These are phyloP conservation scores for Exocentrus adspersus DNA, from an alignment of 2,888 invertebrate genomes.

Conservation along the genomic window DNA sequence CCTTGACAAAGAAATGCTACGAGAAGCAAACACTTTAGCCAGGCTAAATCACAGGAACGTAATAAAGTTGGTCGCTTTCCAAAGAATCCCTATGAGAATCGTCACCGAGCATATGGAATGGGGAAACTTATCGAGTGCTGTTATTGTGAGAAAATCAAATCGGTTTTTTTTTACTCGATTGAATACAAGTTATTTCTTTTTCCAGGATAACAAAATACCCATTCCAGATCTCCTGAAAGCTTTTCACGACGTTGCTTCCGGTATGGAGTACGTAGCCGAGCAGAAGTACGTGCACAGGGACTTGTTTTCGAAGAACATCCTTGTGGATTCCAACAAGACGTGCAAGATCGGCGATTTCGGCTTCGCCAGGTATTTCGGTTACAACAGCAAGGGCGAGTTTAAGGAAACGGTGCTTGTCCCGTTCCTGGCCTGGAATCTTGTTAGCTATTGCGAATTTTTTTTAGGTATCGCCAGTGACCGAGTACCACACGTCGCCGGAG, in stretches of 20 bases:
- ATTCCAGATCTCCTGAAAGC: neutral
- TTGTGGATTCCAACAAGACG: slow-evolving; percentile 19
- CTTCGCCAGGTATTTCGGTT: slow-evolving; percentile 15
- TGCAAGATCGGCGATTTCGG: slow-evolving; percentile 37
- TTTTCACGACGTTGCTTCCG: slow-evolving; percentile 23
- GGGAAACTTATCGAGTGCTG: slow-evolving; percentile 1
- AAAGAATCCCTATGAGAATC: slow-evolving; percentile 11
- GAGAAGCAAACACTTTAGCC: slow-evolving; percentile 26
- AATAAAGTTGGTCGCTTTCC: slow-evolving; percentile 26
- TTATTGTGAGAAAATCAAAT: slow-evolving; percentile 25
- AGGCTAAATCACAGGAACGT: slow-evolving; percentile 30
- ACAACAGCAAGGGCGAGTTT: slow-evolving; percentile 20
- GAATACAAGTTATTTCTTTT: no score
- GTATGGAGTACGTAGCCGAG: slow-evolving; percentile 30
- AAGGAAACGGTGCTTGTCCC: slow-evolving; percentile 27
- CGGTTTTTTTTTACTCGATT: no score
- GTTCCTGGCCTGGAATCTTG: no score
- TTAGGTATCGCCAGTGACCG: neutral
- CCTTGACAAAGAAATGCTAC: neutral
- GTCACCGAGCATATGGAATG: slow-evolving; percentile 25
- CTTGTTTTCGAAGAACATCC: slow-evolving; percentile 24
- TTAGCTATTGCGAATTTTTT: no score
- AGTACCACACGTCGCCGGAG: neutral
- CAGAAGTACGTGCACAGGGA: slow-evolving; percentile 28
- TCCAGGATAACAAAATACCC: neutral